phyloP scores from a whole-genome alignment of 2,888 invertebrate species.

The Pseudococcus longispinus region DNA sequence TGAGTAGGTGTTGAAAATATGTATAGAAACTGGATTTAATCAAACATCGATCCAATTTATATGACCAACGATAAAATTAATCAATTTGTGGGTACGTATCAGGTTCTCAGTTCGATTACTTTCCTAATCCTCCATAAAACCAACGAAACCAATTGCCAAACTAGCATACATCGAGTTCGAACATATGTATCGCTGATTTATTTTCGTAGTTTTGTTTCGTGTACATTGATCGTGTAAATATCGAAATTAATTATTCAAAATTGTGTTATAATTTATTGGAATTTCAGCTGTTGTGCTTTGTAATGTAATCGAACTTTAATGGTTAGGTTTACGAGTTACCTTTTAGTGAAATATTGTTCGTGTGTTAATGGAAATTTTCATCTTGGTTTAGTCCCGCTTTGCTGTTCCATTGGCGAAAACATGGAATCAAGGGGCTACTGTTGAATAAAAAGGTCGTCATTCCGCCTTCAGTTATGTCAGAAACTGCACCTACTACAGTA shows the following conservation, averaged over 20 bases:
- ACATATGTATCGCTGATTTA: background rate
- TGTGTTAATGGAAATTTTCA: background rate
- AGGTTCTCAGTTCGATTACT: background rate
- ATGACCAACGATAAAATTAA: background rate
- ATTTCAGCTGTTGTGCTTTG: background rate
- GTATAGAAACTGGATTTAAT: background rate
- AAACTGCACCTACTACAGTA: slow-evolving; percentile 55
- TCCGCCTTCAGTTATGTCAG: slow-evolving; percentile 51
- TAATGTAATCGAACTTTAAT: background rate
- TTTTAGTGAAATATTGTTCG: background rate
- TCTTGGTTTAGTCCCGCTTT: slow-evolving; percentile 27
- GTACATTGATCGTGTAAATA: background rate
- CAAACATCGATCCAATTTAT: background rate
- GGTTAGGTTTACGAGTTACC: background rate
- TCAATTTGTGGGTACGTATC: background rate
- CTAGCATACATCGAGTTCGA: background rate
- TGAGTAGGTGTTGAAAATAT: background rate
- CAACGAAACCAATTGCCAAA: background rate
- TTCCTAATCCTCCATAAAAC: background rate
- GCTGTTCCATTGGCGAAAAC: slow-evolving; percentile 46
- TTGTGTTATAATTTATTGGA: background rate
- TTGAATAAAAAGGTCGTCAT: slow-evolving; percentile 35
- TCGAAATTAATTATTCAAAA: background rate
- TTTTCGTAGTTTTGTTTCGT: background rate
- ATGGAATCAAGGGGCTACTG: slow-evolving; percentile 46